phyloP scores from a whole-genome alignment of 2,888 invertebrate species.

The Agrotis ipsilon region DNA sequence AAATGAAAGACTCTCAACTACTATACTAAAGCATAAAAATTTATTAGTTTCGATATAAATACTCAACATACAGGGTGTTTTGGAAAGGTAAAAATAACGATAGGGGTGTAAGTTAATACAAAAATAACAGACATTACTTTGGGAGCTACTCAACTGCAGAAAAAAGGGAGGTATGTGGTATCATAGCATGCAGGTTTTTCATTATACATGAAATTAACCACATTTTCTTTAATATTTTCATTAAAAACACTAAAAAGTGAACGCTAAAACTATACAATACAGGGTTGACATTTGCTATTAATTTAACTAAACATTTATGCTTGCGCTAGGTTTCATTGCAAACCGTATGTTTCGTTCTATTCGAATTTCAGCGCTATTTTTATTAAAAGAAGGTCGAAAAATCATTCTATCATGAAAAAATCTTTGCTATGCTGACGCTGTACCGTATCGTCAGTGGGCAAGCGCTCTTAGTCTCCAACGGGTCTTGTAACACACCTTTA shows the following conservation, averaged over 20 bases:
- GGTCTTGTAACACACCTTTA: too few species aligned
- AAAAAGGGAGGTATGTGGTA: slow-evolving; percentile 45
- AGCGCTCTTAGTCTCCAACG: too few species aligned
- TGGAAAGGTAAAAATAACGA: slow-evolving; percentile 18
- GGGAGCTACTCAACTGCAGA: slow-evolving; percentile 48
- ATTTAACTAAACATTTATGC: slow-evolving; percentile 5
- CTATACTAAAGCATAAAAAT: too few species aligned
- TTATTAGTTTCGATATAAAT: too few species aligned
- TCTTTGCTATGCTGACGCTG: too few species aligned
- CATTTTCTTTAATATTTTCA: not conserved
- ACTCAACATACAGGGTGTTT: not conserved
- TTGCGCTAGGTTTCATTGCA: slow-evolving; percentile 25
- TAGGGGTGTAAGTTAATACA: slow-evolving; percentile 6
- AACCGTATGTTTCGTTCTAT: too few species aligned
- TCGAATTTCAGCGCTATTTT: too few species aligned
- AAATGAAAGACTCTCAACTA: too few species aligned
- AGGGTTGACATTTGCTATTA: slow-evolving; percentile 20
- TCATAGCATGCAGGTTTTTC: slow-evolving; percentile 23
- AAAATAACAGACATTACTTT: slow-evolving; percentile 32
- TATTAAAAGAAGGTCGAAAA: too few species aligned
- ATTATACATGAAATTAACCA: slow-evolving; percentile 13
- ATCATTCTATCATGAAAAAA: too few species aligned
- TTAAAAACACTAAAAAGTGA: not conserved
- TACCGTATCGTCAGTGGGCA: too few species aligned
- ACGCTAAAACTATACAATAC: slow-evolving; percentile 2